Evolutionary conservation across 2,888 invertebrate genomes (phyloP).

Genomic region (Parnassius apollo): DNA sequence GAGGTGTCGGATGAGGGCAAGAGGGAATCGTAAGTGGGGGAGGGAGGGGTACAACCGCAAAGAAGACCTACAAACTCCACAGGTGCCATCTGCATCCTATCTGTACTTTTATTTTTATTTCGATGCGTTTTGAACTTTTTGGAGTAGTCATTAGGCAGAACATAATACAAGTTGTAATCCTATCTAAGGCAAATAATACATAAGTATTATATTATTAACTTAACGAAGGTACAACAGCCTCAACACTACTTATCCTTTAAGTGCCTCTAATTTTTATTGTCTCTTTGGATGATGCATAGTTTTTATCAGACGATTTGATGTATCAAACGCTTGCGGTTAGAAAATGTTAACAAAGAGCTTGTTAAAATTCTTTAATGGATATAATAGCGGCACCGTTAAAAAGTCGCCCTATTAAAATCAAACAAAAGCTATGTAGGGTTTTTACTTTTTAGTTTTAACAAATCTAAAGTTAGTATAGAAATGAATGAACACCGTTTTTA

Average conservation of each 20-base stretch:
- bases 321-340: slow-evolving; percentile 43
- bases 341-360: slow-evolving; percentile 64
- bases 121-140: slow-evolving; percentile 36
- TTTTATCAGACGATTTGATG: slow-evolving; percentile 32
- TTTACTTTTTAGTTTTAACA: too few relatives aligned
- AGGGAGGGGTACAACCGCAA: slow-evolving; percentile 53
- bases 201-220: too few relatives aligned
- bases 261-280: slow-evolving; percentile 8
- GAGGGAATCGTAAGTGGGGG: slow-evolving; percentile 30
- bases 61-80: slow-evolving; percentile 73
- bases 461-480: too few relatives aligned
- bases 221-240: too few relatives aligned
- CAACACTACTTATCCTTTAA: slow-evolving; percentile 1
- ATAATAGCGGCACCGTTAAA: slow-evolving; percentile 29
- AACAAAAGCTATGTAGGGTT: slow-evolving; percentile 45
- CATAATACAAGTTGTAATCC: slow-evolving; percentile 1
- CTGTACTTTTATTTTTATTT: slow-evolving; percentile 54
- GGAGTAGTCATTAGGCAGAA: not conserved
- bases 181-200: not conserved
- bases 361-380: slow-evolving; percentile 69
- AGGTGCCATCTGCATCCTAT: slow-evolving; percentile 67
- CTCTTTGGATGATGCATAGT: slow-evolving; percentile 14
- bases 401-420: slow-evolving; percentile 54
- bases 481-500: too few relatives aligned
- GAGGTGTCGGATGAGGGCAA: slow-evolving; percentile 33